Conservation (phyloP, 2,888 invertebrate genomes). For the Eudemis profundana region DNA sequence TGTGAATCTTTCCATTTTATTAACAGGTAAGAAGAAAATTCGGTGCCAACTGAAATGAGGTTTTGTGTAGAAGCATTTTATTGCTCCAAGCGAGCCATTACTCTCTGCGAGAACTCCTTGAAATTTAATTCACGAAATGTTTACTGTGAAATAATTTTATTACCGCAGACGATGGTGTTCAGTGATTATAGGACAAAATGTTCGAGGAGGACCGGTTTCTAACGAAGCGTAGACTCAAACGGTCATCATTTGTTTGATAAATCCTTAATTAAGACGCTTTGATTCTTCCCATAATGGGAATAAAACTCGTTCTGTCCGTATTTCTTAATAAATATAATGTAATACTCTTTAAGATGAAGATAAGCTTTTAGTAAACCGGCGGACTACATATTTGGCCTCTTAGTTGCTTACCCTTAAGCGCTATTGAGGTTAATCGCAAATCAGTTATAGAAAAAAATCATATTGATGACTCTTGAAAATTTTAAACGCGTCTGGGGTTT, state of each 20-base stretch:
- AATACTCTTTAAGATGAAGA: too few relatives aligned
- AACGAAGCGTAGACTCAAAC: neutral
- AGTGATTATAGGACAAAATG: slow-evolving; percentile 61
- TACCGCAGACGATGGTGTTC: slow-evolving; percentile 62
- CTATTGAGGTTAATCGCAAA: too few relatives aligned
- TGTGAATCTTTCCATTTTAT: slow-evolving; percentile 35
- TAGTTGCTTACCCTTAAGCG: too few relatives aligned
- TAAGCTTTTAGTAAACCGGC: too few relatives aligned
- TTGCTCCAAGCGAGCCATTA: slow-evolving; percentile 48
- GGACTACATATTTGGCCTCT: too few relatives aligned
- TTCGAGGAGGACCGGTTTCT: slow-evolving; percentile 15
- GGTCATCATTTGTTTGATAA: neutral
- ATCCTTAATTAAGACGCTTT: neutral
- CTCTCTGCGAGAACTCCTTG: slow-evolving; percentile 42
- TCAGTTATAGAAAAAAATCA: too few relatives aligned
- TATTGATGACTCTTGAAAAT: too few relatives aligned
- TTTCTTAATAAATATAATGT: too few relatives aligned
- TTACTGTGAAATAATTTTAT: slow-evolving; percentile 72
- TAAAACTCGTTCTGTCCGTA: too few relatives aligned
- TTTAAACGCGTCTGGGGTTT: too few relatives aligned
- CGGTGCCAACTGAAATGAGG: slow-evolving; percentile 50
- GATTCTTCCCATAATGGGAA: too few relatives aligned
- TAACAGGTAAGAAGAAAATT: slow-evolving; percentile 52
- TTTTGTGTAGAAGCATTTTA: slow-evolving; percentile 55
- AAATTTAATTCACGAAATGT: slow-evolving; percentile 73